Base-by-base conservation (phyloP, 2,113 vertebrate genomes). In the Apodemus speciosus region DNA sequence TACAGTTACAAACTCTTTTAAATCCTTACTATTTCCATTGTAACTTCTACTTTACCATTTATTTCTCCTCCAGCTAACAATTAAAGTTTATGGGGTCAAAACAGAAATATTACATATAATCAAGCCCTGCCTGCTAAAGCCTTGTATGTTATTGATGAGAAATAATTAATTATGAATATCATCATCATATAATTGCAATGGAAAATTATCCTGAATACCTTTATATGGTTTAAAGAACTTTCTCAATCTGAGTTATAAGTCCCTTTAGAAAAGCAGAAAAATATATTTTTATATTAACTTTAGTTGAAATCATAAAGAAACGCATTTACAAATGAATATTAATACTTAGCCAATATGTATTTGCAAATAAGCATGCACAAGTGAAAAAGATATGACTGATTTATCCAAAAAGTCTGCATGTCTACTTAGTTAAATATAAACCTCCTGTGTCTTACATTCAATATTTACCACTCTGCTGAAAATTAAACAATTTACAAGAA, bases 141-240 rank as follows among this genome's bases (percentile, higher is more conserved):
- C 35, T 72, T 88, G n/a, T 16, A 64, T 62, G 38, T 30, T 87
- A 93, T 71, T 72, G 51, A 73, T 46, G 91, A 56, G 38, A 95
- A 84, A 23, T 89, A 87, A 89, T 84, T 91, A 58, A 94, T 92
- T 92, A 91, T 30, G 84, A 88, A 93, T 71, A 66, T 43, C 75
- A 92, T 79, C 89, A 75, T 66, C 40, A 62, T 60, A 72, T 88
- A 85, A 85, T n/a, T 91, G 79, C 38, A 93, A 64, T 79, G 35
- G 71, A 90, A 96, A 95, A 92, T 85, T 88, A 76, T 76, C 76
- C 73, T 40, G 73, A 90, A 91, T 75, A n/a, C n/a, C 16, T 92
- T 40, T 84, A 18, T 79, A 40, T 64, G 51, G 92, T 92, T 86
- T 90, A 84, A 92, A 91, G 79, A 25, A 83, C 60, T 80, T 90